Evolutionary conservation across 2,797 vertebrate species (phyloP), one percentile per base, ranked within the genome.

Genomic region (Margarornis squamiger): DNA sequence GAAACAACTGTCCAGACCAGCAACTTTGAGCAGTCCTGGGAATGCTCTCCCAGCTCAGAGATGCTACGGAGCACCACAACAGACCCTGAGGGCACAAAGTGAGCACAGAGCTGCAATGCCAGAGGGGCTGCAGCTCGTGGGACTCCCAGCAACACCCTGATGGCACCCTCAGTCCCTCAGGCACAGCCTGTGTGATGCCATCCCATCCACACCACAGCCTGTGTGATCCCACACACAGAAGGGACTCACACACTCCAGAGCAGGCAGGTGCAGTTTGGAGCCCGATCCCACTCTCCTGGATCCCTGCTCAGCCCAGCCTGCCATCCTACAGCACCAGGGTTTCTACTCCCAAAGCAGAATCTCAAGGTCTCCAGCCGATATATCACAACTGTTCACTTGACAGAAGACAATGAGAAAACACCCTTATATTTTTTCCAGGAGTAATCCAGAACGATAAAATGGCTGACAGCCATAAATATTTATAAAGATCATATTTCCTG

Each of bases 381-480:
- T 24, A 6, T 3, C 34, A 7, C 20, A 24, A 34, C 4, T 10
- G 29, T 12, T 27, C 45, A 3, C 43, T 1, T 32, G 29, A 71
- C 52, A 61, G 24, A 41, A 11, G 12, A 43, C 3, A 78, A 63
- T 2, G 18, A 77, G 78, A 61, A 94, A 86, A 58, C 1, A 12
- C 16, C 32, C 43, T 61, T n/a, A 2, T 9, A 14, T 41, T 75
- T 84, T 32, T 72, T 59, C 34, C 52, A 85, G 71, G 59, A 51
- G 36, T 45, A 93, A 79, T 20, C 48, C n/a, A 8, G 3, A 74
- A 61, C 30, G 13, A 49, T 71, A 92, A 95, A 89, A 96, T 89
- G 94, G 94, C 93, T 92, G 92, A 74, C 81, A 57, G 81, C 51
- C 68, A 95, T 82, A 74, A 96, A 95, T 88, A 95, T 89, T 93